Percentiles rank a stretch among this genome's conserved stretches.
Conservation (phyloP, 2,888 invertebrate genomes). For the Cordylochernes scorpioides region DNA sequence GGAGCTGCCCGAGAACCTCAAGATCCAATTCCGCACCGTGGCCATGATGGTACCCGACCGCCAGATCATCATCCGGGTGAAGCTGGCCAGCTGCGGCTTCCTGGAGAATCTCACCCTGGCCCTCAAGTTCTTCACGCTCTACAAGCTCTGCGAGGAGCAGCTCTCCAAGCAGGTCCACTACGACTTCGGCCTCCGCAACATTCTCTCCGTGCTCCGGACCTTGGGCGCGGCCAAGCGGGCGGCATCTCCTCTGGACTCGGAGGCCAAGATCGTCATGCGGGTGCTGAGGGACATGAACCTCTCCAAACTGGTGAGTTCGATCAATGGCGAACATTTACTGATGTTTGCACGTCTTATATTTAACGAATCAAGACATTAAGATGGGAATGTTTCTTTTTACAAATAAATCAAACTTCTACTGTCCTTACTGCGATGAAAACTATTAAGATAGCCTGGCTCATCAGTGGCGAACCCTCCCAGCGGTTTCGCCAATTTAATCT, state of each 20-base stretch:
- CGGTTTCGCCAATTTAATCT: too few species aligned
- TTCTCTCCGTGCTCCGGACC: slow-evolving; percentile 70
- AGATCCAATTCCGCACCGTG: slow-evolving; percentile 87
- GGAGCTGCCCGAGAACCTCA: slow-evolving; percentile 81
- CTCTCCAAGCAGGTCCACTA: slow-evolving; percentile 91
- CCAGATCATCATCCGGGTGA: slow-evolving; percentile 86
- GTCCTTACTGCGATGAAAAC: too few species aligned
- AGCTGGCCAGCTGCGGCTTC: slow-evolving; percentile 82
- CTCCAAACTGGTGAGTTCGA: slow-evolving; percentile 60
- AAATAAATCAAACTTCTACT: too few species aligned
- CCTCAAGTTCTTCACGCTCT: slow-evolving; percentile 80
- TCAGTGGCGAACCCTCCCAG: too few species aligned
- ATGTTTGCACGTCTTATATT: too few species aligned
- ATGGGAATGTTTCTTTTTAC: too few species aligned
- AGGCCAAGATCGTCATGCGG: slow-evolving; percentile 86
- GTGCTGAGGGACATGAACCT: slow-evolving; percentile 88
- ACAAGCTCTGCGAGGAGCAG: slow-evolving; percentile 88
- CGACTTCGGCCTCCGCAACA: slow-evolving; percentile 83
- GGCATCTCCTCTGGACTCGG: slow-evolving; percentile 55
- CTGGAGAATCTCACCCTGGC: slow-evolving; percentile 79
- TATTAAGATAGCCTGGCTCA: too few species aligned
- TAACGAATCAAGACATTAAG: too few species aligned
- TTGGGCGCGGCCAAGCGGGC: slow-evolving; percentile 71
- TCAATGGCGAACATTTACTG: too few species aligned
- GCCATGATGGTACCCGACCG: slow-evolving; percentile 98